Percentiles rank a stretch among this genome's conserved stretches.
Evolutionary conservation across 2,113 vertebrate species (phyloP).

Genomic region (Vanacampus margaritifer): DNA sequence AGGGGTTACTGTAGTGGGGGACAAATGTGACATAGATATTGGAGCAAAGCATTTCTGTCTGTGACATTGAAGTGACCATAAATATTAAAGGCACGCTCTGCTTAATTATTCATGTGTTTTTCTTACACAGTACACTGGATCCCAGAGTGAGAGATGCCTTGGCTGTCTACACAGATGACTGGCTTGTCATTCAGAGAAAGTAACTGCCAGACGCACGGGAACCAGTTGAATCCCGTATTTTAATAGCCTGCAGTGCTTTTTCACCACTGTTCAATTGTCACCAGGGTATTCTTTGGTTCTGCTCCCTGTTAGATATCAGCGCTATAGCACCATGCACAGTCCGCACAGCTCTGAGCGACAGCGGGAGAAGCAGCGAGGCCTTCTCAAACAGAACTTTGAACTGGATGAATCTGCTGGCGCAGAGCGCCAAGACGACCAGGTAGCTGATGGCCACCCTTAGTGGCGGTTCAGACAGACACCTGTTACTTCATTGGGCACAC

Average conservation of each 20-base stretch:
- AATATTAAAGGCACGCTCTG: slow-evolving; percentile 51
- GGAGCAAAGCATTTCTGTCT: slow-evolving; percentile 42
- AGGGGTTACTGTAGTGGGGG: slow-evolving; percentile 25
- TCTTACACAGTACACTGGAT: slow-evolving; percentile 78
- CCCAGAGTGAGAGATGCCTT: slow-evolving; percentile 81
- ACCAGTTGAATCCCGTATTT: slow-evolving; percentile 20
- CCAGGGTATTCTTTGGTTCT: neutral
- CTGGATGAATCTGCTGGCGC: slow-evolving; percentile 72
- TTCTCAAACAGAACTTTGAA: slow-evolving; percentile 83
- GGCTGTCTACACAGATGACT: slow-evolving; percentile 85
- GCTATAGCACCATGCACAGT: slow-evolving; percentile 73
- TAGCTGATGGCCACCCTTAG: slow-evolving; percentile 26
- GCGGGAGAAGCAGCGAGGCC: slow-evolving; percentile 79
- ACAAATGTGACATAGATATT: slow-evolving; percentile 30
- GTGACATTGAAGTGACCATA: slow-evolving; percentile 31
- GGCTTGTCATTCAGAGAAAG: slow-evolving; percentile 87
- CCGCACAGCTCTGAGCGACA: slow-evolving; percentile 79
- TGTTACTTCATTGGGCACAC: neutral
- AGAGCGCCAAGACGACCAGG: slow-evolving; percentile 81
- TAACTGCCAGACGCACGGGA: slow-evolving; percentile 56
- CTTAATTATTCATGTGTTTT: slow-evolving; percentile 58
- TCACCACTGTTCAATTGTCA: slow-evolving; percentile 11
- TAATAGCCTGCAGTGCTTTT: slow-evolving; percentile 15
- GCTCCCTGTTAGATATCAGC: slow-evolving; percentile 74
- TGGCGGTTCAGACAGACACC: neutral